These are phyloP conservation scores for Apis cerana DNA, from an alignment of 1,140 invertebrate species.

Conservation along the genomic window DNA sequence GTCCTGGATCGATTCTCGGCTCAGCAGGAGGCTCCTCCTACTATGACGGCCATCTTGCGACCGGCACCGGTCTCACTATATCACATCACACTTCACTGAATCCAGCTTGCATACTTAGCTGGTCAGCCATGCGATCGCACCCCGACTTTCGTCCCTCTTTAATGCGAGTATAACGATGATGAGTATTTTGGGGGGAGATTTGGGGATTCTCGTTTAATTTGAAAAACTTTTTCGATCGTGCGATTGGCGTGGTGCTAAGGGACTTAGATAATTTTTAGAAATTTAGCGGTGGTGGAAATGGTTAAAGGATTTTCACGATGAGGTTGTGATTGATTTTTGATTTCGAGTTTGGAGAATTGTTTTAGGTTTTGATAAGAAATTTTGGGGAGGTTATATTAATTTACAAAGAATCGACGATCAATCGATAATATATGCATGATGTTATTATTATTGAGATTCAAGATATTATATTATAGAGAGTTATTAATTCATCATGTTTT, in stretches of 20 bases:
- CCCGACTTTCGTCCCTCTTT: slow-evolving; percentile 33
- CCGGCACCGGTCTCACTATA: slow-evolving; percentile 76
- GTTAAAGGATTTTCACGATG: no score
- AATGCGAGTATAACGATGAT: neutral
- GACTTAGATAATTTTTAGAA: no score
- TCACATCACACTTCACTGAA: slow-evolving; percentile 79
- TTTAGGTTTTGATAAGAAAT: no score
- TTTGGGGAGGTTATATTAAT: neutral
- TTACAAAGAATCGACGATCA: neutral
- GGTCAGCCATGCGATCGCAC: slow-evolving; percentile 58
- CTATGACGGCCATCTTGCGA: slow-evolving; percentile 80
- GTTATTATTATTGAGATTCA: no score
- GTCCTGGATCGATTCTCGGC: slow-evolving; percentile 80
- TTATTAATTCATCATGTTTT: no score
- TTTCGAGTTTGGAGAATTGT: neutral
- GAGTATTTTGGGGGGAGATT: neutral
- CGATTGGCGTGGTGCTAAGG: no score
- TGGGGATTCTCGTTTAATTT: neutral
- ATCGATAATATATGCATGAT: neutral
- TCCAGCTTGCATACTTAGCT: slow-evolving; percentile 70
- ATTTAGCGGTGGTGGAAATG: no score
- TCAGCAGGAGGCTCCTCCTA: slow-evolving; percentile 80
- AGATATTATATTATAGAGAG: no score
- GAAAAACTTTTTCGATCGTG: neutral
- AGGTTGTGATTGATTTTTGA: no score